Conservation (phyloP, 2,888 invertebrate species). For the Iphiclides podalirius region DNA sequence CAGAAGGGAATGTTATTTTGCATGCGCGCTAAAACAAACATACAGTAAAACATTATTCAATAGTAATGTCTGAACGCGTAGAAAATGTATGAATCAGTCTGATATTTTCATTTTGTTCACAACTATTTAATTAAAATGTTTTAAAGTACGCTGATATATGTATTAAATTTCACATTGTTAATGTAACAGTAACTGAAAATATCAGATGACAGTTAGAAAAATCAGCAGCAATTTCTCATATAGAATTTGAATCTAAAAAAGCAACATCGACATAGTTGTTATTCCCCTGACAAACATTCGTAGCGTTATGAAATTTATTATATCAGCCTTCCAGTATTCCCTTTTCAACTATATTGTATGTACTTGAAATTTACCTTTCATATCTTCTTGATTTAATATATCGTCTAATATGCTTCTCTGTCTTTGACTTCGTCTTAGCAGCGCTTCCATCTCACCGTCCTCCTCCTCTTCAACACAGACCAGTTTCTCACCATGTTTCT, state of each 20-base stretch:
- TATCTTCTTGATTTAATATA: slow-evolving; percentile 82
- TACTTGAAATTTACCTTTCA: slow-evolving; percentile 74
- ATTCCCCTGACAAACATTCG: slow-evolving; percentile 49
- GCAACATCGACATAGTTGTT: slow-evolving; percentile 50
- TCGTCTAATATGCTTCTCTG: slow-evolving; percentile 86
- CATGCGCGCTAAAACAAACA: slow-evolving; percentile 80
- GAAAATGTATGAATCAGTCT: slow-evolving; percentile 34
- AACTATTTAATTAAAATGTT: background rate
- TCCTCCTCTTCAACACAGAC: slow-evolving; percentile 72
- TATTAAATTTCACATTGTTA: background rate
- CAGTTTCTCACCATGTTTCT: slow-evolving; percentile 47
- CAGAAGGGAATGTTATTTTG: slow-evolving; percentile 80
- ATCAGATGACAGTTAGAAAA: slow-evolving; percentile 44
- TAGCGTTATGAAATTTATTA: slow-evolving; percentile 60
- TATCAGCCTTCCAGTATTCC: slow-evolving; percentile 56
- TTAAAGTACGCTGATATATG: background rate
- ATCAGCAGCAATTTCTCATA: slow-evolving; percentile 45
- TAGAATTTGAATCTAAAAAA: slow-evolving; percentile 41
- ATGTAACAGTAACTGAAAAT: slow-evolving; percentile 34
- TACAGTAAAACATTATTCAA: slow-evolving; percentile 71
- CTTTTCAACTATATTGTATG: slow-evolving; percentile 51
- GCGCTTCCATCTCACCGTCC: slow-evolving; percentile 82
- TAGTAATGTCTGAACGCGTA: slow-evolving; percentile 32
- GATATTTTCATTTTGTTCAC: slow-evolving; percentile 36
- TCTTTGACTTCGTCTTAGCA: slow-evolving; percentile 82